Evolutionary conservation across 1,140 invertebrate genomes (phyloP).

Genomic region (Tetramorium parvispinum): DNA sequence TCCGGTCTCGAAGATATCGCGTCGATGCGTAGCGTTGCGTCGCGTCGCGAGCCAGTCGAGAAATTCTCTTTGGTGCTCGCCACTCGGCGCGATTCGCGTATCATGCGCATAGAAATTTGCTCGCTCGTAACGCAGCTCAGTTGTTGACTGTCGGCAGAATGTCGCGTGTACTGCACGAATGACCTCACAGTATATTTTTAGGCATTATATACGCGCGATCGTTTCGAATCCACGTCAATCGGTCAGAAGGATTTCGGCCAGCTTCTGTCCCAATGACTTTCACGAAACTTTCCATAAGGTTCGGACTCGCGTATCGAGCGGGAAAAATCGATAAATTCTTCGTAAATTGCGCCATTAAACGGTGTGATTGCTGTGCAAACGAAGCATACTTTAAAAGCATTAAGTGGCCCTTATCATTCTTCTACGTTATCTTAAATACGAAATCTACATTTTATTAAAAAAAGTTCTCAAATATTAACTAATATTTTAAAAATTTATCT

Average conservation of each 20-base stretch:
- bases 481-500: neutral
- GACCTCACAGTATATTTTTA: constrained; percentile 56
- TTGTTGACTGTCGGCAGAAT: constrained; percentile 20
- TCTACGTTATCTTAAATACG: neutral
- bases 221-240: constrained; percentile 12
- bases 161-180: constrained; percentile 22
- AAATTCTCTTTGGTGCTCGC: neutral
- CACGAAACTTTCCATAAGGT: constrained; percentile 23
- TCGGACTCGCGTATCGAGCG: neutral
- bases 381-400: neutral
- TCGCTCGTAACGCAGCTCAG: constrained; percentile 11
- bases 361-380: constrained; percentile 7
- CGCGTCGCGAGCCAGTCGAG: neutral
- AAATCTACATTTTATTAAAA: neutral
- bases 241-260: neutral
- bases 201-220: neutral
- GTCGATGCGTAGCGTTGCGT: neutral
- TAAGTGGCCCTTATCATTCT: neutral
- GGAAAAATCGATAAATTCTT: neutral
- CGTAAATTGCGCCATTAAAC: neutral
- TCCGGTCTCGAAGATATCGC: constrained; percentile 30
- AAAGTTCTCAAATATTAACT: neutral
- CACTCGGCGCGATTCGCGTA: neutral
- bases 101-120: constrained; percentile 25
- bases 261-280: constrained; percentile 13